Percentiles rank a stretch among this genome's conserved stretches.
Conservation (phyloP, 2,797 vertebrate genomes). For the Enoplosus armatus region DNA sequence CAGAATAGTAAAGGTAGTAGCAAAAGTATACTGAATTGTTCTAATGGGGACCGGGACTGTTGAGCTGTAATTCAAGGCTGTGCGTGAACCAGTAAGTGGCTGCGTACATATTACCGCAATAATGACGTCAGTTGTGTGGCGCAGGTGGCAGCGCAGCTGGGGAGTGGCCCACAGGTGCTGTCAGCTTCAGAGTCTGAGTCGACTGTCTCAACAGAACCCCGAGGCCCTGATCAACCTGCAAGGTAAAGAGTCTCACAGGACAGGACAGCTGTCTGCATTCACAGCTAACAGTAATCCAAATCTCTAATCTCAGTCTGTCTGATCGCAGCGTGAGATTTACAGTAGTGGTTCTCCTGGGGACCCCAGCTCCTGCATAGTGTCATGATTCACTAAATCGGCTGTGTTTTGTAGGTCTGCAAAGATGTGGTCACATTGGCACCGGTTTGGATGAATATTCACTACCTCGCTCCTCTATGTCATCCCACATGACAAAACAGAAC, state of each 20-base stretch:
- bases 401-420: neutral
- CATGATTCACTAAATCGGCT: neutral
- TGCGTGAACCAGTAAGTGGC: neutral
- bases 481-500: no score
- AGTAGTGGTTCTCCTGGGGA: neutral
- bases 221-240: slow-evolving; percentile 88
- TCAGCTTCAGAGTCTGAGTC: slow-evolving; percentile 94
- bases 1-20: neutral
- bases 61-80: neutral
- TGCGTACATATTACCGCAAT: neutral
- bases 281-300: neutral
- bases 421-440: neutral
- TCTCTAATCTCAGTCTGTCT: neutral
- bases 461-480: neutral
- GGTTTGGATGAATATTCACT: neutral
- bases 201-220: slow-evolving; percentile 91
- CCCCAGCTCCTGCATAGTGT: no score
- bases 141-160: slow-evolving; percentile 98
- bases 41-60: no score
- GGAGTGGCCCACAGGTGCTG: slow-evolving; percentile 92
- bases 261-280: neutral
- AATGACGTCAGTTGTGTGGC: slow-evolving; percentile 29
- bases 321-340: neutral
- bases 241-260: slow-evolving; percentile 82
- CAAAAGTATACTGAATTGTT: neutral